Base-by-base conservation (phyloP, 2,888 invertebrate species). In the Auanema sp. region DNA sequence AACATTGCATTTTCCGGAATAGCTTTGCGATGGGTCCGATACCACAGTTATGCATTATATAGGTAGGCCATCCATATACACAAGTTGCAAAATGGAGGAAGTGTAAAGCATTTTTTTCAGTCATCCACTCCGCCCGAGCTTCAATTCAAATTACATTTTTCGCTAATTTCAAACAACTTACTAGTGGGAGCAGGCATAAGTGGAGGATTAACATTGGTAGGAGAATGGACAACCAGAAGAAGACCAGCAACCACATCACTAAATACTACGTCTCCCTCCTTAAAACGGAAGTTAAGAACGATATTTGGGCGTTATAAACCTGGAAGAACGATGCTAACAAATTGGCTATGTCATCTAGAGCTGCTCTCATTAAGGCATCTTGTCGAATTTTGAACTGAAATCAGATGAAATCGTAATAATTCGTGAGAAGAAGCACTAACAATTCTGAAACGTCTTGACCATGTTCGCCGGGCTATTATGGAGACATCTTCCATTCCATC, bases 201-300 rank as follows among this genome's bases (percentile, higher is more conserved):
- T 23, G 72, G 72, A 6, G 78, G 75, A 66, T 76, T 72, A 21
- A 64, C 69, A 58, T 77, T 77, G 50, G 55, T 55, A 2, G 75
- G 75, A 1, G 75, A 76, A 60, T 77, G 75, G 51, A 79, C 87
- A 4, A 93, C 87, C n/a, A 93, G 88, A 23, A 93, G 89, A 79
- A 91, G 89, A 12, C 92, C 93, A 12, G 92, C 92, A 61, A 92
- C 89, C 16, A 93, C 89, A 84, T 93, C 94, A 0, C 92, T 91
- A 0, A 92, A 91, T 0, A 93, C 92, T 47, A 93, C 86, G 85
- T 93, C 92, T 8, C 68, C 57, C 4, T 50, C 24, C 57, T 44
- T 11, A 54, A 59, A 47, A 25, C 14, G 21, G 12, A 4, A 14
- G 21, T 21, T 49, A 2, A 16, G 5, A 3, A 14, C 21, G 18